Percentiles rank a stretch among this genome's conserved stretches.
phyloP scores from a whole-genome alignment of 2,888 invertebrate species.

The Exocentrus adspersus region DNA sequence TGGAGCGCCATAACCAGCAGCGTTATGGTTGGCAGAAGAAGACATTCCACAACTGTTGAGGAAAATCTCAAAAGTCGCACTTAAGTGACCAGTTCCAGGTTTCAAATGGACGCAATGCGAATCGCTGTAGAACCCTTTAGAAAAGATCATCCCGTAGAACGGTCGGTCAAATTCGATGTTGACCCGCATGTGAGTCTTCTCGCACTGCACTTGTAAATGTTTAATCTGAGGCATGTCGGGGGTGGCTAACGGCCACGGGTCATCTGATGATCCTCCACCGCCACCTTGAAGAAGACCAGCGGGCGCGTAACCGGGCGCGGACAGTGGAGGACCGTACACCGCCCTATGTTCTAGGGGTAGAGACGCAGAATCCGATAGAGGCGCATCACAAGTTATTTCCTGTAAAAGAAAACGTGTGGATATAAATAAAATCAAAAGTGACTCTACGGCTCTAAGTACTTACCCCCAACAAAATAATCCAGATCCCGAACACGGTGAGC shows the following conservation, averaged over 20 bases:
- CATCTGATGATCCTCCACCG: constrained; percentile 69
- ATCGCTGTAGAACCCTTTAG: constrained; percentile 93
- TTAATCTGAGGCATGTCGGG: constrained; percentile 94
- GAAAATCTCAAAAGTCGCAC: constrained; percentile 93
- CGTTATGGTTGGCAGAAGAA: constrained; percentile 90
- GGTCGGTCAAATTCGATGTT: constrained; percentile 95
- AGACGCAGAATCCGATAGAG: constrained; percentile 81
- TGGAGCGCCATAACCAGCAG: constrained; percentile 83
- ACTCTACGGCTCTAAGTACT: too few species aligned
- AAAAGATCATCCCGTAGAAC: constrained; percentile 96
- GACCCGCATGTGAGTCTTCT: constrained; percentile 95
- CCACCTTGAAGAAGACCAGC: constrained; percentile 60
- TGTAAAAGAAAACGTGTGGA: too few species aligned
- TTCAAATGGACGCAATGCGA: constrained; percentile 91
- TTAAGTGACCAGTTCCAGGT: constrained; percentile 89
- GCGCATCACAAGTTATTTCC: constrained; percentile 82
- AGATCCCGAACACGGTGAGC: constrained; percentile 49
- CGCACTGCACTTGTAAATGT: constrained; percentile 93
- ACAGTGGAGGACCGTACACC: constrained; percentile 75
- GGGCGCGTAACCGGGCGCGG: constrained; percentile 62
- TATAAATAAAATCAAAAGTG: constrained; percentile 44
- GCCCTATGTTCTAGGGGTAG: constrained; percentile 83
- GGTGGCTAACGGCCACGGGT: constrained; percentile 88
- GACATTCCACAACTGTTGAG: constrained; percentile 94
- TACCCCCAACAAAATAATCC: constrained; percentile 55